These are phyloP conservation scores for Bucco capensis DNA, from an alignment of 2,113 vertebrate genomes.

Conservation along the genomic window DNA sequence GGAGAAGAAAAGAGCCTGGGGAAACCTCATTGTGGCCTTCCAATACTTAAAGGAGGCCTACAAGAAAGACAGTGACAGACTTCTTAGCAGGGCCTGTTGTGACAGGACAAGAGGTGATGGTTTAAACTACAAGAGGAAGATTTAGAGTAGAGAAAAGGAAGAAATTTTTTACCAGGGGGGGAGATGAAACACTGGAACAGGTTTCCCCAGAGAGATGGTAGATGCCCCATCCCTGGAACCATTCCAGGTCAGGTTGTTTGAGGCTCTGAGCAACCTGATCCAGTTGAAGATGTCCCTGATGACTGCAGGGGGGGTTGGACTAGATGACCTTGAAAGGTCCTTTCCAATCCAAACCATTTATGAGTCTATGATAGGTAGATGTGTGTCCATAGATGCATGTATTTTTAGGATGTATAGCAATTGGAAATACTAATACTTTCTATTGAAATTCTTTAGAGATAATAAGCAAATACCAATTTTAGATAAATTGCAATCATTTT, in stretches of 20 bases:
- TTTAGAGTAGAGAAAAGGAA: background rate
- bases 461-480: background rate
- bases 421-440: background rate
- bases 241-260: too few relatives aligned
- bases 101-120: background rate
- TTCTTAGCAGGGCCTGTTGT: background rate
- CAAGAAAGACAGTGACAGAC: background rate
- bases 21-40: background rate
- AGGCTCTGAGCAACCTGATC: too few relatives aligned
- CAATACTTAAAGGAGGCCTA: background rate
- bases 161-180: background rate
- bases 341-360: background rate
- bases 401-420: background rate
- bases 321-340: too few relatives aligned
- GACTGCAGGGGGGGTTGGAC: too few relatives aligned
- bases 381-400: background rate
- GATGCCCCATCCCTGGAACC: too few relatives aligned
- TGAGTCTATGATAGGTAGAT: background rate
- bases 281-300: too few relatives aligned
- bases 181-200: background rate
- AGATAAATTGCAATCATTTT: background rate
- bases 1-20: background rate
- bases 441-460: background rate
- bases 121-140: background rate
- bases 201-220: too few relatives aligned